A percentile compares a stretch with the other conserved stretches of the same genome.
phyloP scores from a whole-genome alignment of 2,888 invertebrate genomes.

The Drosophila birchii region DNA sequence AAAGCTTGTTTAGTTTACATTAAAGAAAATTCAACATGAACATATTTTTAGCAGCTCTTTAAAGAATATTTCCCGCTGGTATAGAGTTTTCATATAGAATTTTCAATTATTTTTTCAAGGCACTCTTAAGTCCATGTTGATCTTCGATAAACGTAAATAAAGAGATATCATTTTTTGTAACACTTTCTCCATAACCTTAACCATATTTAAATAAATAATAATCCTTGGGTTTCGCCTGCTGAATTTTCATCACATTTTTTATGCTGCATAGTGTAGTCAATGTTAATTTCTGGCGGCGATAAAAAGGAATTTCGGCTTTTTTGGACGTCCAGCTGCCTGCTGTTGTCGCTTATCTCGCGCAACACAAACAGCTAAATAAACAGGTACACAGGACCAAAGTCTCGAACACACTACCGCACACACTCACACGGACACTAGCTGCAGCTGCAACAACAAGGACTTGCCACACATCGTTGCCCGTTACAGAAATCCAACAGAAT shows the following conservation, averaged over 20 bases:
- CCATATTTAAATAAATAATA: not conserved
- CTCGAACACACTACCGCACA: not conserved
- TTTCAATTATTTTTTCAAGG: not conserved
- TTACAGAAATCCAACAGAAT: slow-evolving; percentile 63
- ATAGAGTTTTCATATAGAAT: not conserved
- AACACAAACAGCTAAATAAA: slow-evolving; percentile 51
- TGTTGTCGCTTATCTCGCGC: slow-evolving; percentile 51
- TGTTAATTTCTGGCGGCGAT: slow-evolving; percentile 31
- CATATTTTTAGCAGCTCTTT: not conserved
- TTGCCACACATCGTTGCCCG: slow-evolving; percentile 41
- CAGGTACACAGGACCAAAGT: slow-evolving; percentile 27
- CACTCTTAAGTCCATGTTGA: too few relatives aligned
- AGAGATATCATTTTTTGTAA: not conserved
- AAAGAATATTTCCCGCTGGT: not conserved
- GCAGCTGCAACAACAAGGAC: slow-evolving; percentile 31
- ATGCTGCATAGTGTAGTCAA: slow-evolving; percentile 36
- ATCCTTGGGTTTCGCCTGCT: not conserved
- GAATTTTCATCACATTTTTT: slow-evolving; percentile 17
- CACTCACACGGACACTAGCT: slow-evolving; percentile 18
- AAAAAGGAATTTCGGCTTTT: slow-evolving; percentile 28
- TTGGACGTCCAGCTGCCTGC: slow-evolving; percentile 35
- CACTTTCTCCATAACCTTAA: not conserved
- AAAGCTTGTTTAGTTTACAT: not conserved
- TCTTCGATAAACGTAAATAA: not conserved
- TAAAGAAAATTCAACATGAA: not conserved